These are phyloP conservation scores for Sturnira hondurensis DNA, from an alignment of 2,113 vertebrate species.

Conservation along the genomic window DNA sequence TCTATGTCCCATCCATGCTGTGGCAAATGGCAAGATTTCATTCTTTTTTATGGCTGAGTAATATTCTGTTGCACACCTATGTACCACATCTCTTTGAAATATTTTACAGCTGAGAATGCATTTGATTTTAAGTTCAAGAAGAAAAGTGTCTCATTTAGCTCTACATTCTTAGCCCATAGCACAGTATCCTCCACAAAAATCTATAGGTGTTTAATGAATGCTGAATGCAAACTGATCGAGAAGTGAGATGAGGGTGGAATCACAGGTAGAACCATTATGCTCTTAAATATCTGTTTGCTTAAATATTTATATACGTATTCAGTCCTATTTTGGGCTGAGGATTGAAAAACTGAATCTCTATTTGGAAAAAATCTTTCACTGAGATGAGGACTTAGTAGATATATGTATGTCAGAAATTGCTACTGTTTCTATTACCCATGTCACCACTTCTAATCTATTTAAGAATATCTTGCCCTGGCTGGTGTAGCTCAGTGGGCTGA, in stretches of 20 bases:
- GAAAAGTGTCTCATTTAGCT: background rate
- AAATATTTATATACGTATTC: background rate
- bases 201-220: background rate
- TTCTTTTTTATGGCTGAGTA: background rate
- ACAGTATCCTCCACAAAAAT: background rate
- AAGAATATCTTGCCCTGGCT: background rate
- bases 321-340: background rate
- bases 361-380: background rate
- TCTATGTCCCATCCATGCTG: background rate
- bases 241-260: background rate
- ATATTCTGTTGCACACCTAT: background rate
- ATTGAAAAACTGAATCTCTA: background rate
- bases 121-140: background rate
- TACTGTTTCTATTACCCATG: background rate
- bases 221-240: background rate
- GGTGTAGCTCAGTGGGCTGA: too few species aligned
- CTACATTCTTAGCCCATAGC: background rate
- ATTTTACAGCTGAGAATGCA: conserved; percentile 13
- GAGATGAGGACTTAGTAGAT: background rate
- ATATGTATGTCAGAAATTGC: background rate
- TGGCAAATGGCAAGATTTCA: background rate
- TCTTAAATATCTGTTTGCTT: background rate
- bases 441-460: background rate
- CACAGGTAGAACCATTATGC: background rate
- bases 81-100: background rate